These are phyloP conservation scores for Brachyistius frenatus DNA, from an alignment of 2,113 vertebrate genomes.

Conservation along the genomic window DNA sequence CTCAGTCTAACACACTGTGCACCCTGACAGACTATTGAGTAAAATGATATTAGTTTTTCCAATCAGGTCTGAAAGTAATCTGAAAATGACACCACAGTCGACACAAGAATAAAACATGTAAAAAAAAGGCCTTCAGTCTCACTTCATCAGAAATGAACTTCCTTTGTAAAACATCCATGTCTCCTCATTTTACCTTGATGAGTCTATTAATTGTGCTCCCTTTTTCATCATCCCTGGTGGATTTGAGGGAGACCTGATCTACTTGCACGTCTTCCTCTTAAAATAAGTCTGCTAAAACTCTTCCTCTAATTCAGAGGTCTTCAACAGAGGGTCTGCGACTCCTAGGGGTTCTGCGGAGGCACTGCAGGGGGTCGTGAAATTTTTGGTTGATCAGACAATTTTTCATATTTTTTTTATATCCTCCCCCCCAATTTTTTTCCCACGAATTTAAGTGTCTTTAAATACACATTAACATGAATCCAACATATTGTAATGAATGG, in stretches of 20 bases:
- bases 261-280: constrained; percentile 23
- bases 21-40: too few relatives aligned
- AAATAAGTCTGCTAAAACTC: constrained; percentile 25
- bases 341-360: too few relatives aligned
- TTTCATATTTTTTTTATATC: too few relatives aligned
- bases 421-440: too few relatives aligned
- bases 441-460: too few relatives aligned
- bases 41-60: not conserved
- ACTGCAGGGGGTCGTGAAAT: too few relatives aligned
- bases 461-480: too few relatives aligned
- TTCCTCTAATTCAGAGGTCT: not conserved
- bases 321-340: too few relatives aligned
- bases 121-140: constrained; percentile 15
- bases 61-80: not conserved
- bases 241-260: constrained; percentile 40
- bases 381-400: too few relatives aligned
- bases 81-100: constrained; percentile 6
- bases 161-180: constrained; percentile 12
- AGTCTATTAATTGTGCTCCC: constrained; percentile 43
- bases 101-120: not conserved
- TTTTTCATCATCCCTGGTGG: constrained; percentile 30
- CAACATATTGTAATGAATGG: too few relatives aligned
- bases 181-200: constrained; percentile 20
- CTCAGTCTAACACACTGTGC: not conserved
- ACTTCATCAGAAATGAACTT: constrained; percentile 24